These are phyloP conservation scores for Andricus grossulariae DNA, from an alignment of 1,140 invertebrate genomes.

Conservation along the genomic window DNA sequence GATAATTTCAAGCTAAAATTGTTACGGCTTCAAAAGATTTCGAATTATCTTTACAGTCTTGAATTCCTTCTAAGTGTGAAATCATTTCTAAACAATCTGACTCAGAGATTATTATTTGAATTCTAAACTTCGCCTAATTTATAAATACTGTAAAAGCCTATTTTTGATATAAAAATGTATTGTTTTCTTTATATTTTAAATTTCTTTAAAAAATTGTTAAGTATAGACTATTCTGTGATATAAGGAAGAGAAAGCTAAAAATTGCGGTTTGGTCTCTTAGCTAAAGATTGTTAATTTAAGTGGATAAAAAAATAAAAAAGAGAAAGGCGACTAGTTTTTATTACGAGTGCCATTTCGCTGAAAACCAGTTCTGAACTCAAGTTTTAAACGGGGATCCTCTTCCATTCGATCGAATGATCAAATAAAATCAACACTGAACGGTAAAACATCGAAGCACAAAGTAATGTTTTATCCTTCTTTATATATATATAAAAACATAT, in stretches of 20 bases:
- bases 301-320: neutral
- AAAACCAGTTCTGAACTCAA: slow-evolving; percentile 19
- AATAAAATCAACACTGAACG: slow-evolving; percentile 25
- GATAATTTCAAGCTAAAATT: too few relatives aligned
- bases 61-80: too few relatives aligned
- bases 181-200: neutral
- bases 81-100: too few relatives aligned
- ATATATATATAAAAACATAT: slow-evolving; percentile 6
- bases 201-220: neutral
- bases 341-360: slow-evolving; percentile 21
- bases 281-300: slow-evolving; percentile 28
- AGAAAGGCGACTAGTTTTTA: neutral
- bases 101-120: too few relatives aligned
- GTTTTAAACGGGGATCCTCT: slow-evolving; percentile 23
- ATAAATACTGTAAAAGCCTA: too few relatives aligned
- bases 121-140: too few relatives aligned
- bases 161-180: neutral
- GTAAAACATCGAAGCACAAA: slow-evolving; percentile 31
- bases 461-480: slow-evolving; percentile 28
- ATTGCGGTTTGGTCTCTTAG: slow-evolving; percentile 20
- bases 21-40: too few relatives aligned
- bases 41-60: too few relatives aligned
- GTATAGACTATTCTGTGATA: slow-evolving; percentile 15
- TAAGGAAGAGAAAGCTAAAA: slow-evolving; percentile 13
- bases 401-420: slow-evolving; percentile 21